phyloP scores from a whole-genome alignment of 2,888 invertebrate genomes.

The Allolobophora icterica region DNA sequence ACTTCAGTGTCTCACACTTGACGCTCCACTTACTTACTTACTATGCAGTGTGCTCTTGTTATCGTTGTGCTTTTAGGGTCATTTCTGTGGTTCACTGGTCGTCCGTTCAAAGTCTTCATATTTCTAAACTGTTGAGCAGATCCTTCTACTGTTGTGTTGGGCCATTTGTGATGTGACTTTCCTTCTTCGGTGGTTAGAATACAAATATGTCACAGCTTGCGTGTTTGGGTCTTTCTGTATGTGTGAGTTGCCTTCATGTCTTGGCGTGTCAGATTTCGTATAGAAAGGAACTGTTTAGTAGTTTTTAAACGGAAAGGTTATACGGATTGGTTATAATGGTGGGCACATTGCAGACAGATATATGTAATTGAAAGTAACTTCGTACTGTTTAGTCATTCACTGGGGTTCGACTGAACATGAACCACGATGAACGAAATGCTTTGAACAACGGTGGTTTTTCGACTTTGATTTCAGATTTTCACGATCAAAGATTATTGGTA shows the following conservation, averaged over 20 bases:
- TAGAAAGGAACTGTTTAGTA: background rate
- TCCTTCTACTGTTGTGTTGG: background rate
- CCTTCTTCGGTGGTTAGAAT: background rate
- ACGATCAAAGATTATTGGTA: background rate
- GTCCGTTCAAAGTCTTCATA: background rate
- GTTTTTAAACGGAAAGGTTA: background rate
- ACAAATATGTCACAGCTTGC: background rate
- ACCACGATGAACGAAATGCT: too few relatives aligned
- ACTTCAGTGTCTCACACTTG: background rate
- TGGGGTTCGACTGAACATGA: background rate
- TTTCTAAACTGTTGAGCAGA: background rate
- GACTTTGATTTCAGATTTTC: background rate
- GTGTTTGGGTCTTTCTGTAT: background rate
- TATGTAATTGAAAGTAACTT: background rate
- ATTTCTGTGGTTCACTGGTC: constrained; percentile 10
- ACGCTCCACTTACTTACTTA: background rate
- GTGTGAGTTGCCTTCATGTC: background rate
- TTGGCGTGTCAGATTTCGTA: background rate
- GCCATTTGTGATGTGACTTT: background rate
- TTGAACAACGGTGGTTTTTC: background rate
- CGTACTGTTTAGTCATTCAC: background rate
- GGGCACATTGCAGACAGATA: background rate
- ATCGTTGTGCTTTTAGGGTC: background rate
- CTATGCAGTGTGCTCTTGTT: background rate
- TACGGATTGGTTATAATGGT: background rate